Evolutionary conservation across 1,140 invertebrate genomes (phyloP).

Genomic region (Atopsyche davidsoni): DNA sequence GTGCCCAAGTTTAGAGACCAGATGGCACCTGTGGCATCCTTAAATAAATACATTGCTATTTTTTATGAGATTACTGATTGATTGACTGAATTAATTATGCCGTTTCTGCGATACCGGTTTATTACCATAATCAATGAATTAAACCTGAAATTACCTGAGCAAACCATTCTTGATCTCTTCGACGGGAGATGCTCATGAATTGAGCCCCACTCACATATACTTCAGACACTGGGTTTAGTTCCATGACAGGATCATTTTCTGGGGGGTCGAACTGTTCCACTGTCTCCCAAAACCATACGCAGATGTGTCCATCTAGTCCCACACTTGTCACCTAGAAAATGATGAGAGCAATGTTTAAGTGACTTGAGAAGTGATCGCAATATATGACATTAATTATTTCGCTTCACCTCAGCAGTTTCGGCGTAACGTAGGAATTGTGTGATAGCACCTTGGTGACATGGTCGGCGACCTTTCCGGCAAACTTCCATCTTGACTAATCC

Average conservation of each 20-base stretch:
- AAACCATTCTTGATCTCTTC: slow-evolving; percentile 56
- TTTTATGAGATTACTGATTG: too few species aligned
- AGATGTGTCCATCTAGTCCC: slow-evolving; percentile 74
- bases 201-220: slow-evolving; percentile 49
- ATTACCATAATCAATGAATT: too few species aligned
- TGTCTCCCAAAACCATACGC: slow-evolving; percentile 82
- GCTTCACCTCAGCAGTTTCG: slow-evolving; percentile 55
- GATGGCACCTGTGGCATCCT: slow-evolving; percentile 23
- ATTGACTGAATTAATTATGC: too few species aligned
- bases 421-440: slow-evolving; percentile 65
- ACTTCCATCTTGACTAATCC: slow-evolving; percentile 79
- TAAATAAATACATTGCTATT: too few species aligned
- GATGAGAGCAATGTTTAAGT: slow-evolving; percentile 28
- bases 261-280: slow-evolving; percentile 75
- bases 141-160: slow-evolving; percentile 55
- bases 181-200: slow-evolving; percentile 44
- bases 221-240: slow-evolving; percentile 81
- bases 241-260: slow-evolving; percentile 69
- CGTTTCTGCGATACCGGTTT: too few species aligned
- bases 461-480: slow-evolving; percentile 57
- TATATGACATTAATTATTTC: slow-evolving; percentile 32
- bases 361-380: slow-evolving; percentile 2
- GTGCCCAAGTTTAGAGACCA: slow-evolving; percentile 22
- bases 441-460: slow-evolving; percentile 68
- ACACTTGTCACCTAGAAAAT: slow-evolving; percentile 53